Conservation (phyloP, 2,113 vertebrate species). For the Psammodynastes pulverulentus region DNA sequence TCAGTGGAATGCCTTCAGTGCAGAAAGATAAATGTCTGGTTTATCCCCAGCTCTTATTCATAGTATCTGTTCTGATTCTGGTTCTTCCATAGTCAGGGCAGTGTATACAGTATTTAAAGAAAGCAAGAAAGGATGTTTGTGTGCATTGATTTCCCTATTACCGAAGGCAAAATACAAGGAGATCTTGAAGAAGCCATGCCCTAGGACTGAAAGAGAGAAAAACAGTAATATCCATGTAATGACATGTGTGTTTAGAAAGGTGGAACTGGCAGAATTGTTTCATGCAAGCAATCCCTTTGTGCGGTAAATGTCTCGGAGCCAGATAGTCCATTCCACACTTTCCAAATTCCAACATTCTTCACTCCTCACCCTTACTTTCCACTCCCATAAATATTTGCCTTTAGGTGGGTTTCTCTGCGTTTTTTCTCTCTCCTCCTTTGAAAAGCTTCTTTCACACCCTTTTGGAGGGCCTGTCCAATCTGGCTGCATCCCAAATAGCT, state of each 20-base stretch:
- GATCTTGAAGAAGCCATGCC: not conserved
- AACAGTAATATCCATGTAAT: not conserved
- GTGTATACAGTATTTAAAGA: not conserved
- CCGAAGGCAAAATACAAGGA: not conserved
- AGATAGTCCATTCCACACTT: slow-evolving; percentile 6
- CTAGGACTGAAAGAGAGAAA: not conserved
- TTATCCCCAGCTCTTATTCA: not conserved
- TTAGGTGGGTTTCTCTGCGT: not conserved
- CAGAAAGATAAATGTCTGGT: not conserved
- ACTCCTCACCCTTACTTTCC: not conserved
- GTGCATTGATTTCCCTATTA: not conserved
- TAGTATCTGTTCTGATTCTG: not conserved
- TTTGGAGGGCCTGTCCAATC: not conserved
- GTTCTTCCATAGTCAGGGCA: not conserved
- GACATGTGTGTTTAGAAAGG: not conserved
- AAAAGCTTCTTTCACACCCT: slow-evolving; percentile 24
- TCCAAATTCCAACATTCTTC: not conserved
- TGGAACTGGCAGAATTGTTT: not conserved
- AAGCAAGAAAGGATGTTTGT: not conserved
- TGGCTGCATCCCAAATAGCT: slow-evolving; percentile 1
- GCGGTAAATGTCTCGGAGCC: not conserved
- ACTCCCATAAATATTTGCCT: slow-evolving; percentile 27
- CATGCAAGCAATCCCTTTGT: not conserved
- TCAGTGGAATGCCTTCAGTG: not conserved
- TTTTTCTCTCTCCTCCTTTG: not conserved